phyloP scores from a whole-genome alignment of 1,140 invertebrate species.

The Argopecten irradians region DNA sequence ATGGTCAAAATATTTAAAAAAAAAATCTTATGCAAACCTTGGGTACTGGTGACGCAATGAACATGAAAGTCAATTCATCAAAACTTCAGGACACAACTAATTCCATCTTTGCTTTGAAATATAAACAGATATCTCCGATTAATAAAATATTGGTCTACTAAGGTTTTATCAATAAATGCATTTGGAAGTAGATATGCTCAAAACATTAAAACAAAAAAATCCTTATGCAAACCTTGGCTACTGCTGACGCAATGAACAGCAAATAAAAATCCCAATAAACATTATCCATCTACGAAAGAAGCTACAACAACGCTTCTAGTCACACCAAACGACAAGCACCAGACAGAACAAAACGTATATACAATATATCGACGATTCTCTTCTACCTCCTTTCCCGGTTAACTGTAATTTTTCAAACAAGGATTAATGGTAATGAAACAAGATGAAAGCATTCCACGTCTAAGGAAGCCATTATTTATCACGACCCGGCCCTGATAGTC shows the following conservation, averaged over 20 bases:
- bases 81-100: no score
- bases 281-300: neutral
- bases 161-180: no score
- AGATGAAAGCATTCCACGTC: constrained; percentile 20
- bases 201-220: neutral
- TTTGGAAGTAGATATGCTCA: no score
- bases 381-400: neutral
- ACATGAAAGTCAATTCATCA: no score
- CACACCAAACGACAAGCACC: neutral
- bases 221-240: neutral
- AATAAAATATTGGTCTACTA: no score
- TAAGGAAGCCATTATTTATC: constrained; percentile 17
- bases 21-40: no score
- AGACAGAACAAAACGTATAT: neutral
- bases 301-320: neutral
- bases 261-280: neutral
- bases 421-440: constrained; percentile 22
- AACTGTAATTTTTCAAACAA: neutral
- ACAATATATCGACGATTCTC: neutral
- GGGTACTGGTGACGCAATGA: no score
- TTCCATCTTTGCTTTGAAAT: no score
- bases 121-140: no score
- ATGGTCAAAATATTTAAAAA: no score
- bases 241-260: neutral
- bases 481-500: neutral